Percentiles rank a stretch among this genome's conserved stretches.
phyloP scores from a whole-genome alignment of 2,113 vertebrate species.

The Python bivittatus region DNA sequence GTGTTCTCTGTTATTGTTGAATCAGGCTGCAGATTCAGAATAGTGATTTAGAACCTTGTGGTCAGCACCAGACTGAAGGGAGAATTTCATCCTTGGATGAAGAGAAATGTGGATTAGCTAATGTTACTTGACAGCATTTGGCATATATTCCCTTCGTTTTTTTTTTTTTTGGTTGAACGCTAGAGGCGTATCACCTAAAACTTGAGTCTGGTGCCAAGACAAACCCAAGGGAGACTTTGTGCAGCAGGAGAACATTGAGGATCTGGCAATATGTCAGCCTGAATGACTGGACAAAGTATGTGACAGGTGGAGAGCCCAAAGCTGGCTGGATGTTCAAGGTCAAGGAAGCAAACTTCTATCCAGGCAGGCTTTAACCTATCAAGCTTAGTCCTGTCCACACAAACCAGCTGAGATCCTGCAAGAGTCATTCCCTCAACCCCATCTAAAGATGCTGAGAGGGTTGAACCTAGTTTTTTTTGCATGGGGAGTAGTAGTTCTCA shows the following conservation, averaged over 20 bases:
- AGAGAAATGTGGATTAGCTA: neutral
- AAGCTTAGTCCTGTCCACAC: neutral
- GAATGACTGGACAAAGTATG: slow-evolving; percentile 3
- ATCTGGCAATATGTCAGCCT: neutral
- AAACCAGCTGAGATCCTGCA: neutral
- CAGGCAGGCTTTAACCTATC: neutral
- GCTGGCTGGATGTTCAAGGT: too few relatives aligned
- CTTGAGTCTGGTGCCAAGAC: neutral
- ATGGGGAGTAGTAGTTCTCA: neutral
- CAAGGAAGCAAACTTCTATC: neutral
- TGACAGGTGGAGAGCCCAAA: neutral
- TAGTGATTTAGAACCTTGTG: neutral
- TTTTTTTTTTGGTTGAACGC: neutral
- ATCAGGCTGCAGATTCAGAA: neutral
- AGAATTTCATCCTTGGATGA: neutral
- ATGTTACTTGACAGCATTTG: neutral
- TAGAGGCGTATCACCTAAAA: neutral
- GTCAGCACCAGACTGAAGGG: neutral
- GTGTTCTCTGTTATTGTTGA: neutral
- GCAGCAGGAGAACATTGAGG: neutral
- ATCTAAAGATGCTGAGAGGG: too few relatives aligned
- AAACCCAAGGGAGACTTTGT: neutral
- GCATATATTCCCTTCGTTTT: neutral
- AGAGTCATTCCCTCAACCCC: neutral
- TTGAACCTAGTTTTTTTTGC: neutral